Evolutionary conservation across 2,797 vertebrate species (phyloP), one percentile per base, ranked within the genome.

Genomic region (Brotula barbata): DNA sequence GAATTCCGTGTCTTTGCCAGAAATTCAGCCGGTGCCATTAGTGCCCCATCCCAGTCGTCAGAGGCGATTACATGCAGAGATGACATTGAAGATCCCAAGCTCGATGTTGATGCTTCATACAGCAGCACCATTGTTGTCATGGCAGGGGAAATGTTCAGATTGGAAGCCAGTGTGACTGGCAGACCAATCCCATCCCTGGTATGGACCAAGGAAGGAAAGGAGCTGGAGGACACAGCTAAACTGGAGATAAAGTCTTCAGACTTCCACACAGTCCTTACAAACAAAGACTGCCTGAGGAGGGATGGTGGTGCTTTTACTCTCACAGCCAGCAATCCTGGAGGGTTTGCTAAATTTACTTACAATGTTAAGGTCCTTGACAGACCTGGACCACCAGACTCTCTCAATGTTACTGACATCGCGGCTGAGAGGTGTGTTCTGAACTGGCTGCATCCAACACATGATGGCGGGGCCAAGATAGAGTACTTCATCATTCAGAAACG

Each of bases 131-230:
- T 99, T 77, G 85, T 94, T 48, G 84, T 99, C 67, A 99, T 97
- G 90, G 97, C 96, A 76, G 97, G 97, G 49, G 97, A 99, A 72
- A n/a, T 91, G 55, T 99, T 99, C 85, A 95, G 89, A 83, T 89
- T 99, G 45, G 95, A 98, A 75, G 96, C 96, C 68, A 93, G 89
- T 82, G 93, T 95, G 76, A 91, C 89, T 60, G 97, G 97, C 36
- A 94, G 95, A 57, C 97, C 97, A 78, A 90, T 93, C 52, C 96
- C 97, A 78, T 94, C 93, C 56, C 88, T 99, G 81, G 80, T 93
- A 63, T 99, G 97, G 97, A 94, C 94, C 59, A 99, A 98, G 89
- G 95, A 96, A 78, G 95, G 93, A 78, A 98, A 97, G 75, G 96
- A 99, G 68, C 92, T 99, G 57, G 94, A 94, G 75, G 93, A 94